Evolutionary conservation across 2,797 vertebrate genomes (phyloP).

Genomic region (Pseudotriccus pelzelni): DNA sequence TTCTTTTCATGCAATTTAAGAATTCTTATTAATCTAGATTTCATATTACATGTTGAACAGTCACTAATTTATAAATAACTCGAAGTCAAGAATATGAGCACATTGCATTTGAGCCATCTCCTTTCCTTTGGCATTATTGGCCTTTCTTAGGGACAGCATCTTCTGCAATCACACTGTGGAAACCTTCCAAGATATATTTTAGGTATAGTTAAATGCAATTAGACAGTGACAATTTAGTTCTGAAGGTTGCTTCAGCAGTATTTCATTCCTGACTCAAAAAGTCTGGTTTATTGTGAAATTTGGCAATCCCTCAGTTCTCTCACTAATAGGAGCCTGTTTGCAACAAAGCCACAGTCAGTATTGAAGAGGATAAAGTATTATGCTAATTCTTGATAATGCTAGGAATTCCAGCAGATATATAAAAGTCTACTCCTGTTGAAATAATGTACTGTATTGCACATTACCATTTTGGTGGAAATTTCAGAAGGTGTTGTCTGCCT

Average conservation of each 20-base stretch:
- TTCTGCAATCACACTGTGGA: background rate
- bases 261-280: background rate
- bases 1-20: background rate
- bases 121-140: background rate
- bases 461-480: background rate
- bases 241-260: background rate
- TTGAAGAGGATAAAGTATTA: background rate
- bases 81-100: background rate
- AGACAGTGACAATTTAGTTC: background rate
- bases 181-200: background rate
- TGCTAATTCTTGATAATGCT: background rate
- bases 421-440: background rate
- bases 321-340: background rate
- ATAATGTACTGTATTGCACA: background rate
- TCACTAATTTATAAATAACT: background rate
- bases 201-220: background rate
- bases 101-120: background rate
- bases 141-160: background rate
- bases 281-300: background rate
- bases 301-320: background rate
- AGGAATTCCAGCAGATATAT: background rate
- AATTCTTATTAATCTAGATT: background rate
- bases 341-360: background rate
- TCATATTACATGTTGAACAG: background rate
- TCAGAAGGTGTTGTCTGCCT: background rate